Conservation (phyloP, 2,113 vertebrate genomes). For the Pterocles gutturalis region DNA sequence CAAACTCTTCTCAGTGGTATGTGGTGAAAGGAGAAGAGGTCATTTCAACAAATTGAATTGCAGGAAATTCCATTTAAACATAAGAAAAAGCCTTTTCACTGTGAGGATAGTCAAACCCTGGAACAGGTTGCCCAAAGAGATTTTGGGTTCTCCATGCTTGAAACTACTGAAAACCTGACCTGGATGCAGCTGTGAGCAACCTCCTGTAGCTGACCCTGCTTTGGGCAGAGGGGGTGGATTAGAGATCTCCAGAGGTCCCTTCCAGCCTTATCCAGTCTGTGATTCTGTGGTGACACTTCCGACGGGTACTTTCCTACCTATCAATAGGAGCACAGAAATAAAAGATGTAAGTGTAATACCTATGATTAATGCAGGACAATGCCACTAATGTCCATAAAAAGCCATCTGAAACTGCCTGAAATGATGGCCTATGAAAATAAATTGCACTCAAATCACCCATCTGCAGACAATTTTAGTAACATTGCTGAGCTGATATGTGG, state of each 20-base stretch:
- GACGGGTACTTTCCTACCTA: background rate
- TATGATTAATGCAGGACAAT: background rate
- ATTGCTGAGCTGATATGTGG: constrained; percentile 17
- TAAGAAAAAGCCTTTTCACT: background rate
- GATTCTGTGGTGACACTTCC: background rate
- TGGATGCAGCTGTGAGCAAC: background rate
- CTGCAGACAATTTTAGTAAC: constrained; percentile 41
- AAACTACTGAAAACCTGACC: background rate
- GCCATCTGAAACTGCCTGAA: constrained; percentile 39
- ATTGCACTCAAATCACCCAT: constrained; percentile 43
- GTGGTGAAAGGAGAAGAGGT: background rate
- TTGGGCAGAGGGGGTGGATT: background rate
- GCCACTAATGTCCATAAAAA: constrained; percentile 13
- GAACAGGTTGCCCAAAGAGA: background rate
- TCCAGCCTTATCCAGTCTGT: background rate
- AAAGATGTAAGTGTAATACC: background rate
- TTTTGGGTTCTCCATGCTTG: background rate
- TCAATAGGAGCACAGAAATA: background rate
- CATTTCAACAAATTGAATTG: background rate
- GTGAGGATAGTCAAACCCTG: background rate
- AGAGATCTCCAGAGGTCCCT: background rate
- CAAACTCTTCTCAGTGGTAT: background rate
- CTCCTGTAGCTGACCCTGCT: background rate
- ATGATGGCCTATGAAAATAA: constrained; percentile 55
- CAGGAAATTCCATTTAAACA: background rate